phyloP scores from a whole-genome alignment of 1,140 invertebrate species.

The Scaptodrosophila lebanonensis region DNA sequence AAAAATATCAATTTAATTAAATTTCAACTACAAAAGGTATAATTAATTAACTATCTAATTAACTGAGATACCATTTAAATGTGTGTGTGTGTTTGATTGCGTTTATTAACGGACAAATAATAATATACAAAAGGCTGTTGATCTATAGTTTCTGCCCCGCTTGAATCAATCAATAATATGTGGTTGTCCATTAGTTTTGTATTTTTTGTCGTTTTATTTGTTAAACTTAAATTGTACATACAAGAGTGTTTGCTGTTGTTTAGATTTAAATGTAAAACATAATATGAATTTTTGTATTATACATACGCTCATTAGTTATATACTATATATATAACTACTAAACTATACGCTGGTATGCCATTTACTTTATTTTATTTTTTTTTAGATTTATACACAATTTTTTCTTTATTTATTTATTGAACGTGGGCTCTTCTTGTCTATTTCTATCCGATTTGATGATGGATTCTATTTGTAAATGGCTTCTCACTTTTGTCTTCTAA shows the following conservation, averaged over 20 bases:
- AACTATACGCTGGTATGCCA: slow-evolving; percentile 55
- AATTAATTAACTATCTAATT: slow-evolving; percentile 70
- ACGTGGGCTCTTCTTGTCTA: neutral
- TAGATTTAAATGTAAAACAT: slow-evolving; percentile 57
- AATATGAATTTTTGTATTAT: slow-evolving; percentile 55
- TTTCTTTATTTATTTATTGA: neutral
- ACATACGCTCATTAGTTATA: slow-evolving; percentile 28
- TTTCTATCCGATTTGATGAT: neutral
- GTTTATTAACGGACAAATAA: too few species aligned
- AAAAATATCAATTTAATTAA: slow-evolving; percentile 47
- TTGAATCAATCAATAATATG: slow-evolving; percentile 25
- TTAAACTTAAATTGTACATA: slow-evolving; percentile 48
- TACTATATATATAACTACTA: slow-evolving; percentile 59
- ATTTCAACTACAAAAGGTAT: slow-evolving; percentile 60
- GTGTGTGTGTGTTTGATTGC: too few species aligned
- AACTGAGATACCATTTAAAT: slow-evolving; percentile 64
- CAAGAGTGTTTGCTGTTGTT: slow-evolving; percentile 22
- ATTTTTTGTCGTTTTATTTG: slow-evolving; percentile 22
- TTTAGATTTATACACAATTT: slow-evolving; percentile 6
- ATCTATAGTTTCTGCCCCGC: slow-evolving; percentile 9
- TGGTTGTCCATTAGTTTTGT: slow-evolving; percentile 28
- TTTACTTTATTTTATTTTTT: slow-evolving; percentile 33
- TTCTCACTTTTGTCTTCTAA: slow-evolving; percentile 2
- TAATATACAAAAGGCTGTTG: slow-evolving; percentile 5
- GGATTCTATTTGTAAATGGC: neutral